Evolutionary conservation across 2,113 vertebrate species (phyloP), one percentile per base, ranked within the genome.

Genomic region (Rostratula benghalensis): DNA sequence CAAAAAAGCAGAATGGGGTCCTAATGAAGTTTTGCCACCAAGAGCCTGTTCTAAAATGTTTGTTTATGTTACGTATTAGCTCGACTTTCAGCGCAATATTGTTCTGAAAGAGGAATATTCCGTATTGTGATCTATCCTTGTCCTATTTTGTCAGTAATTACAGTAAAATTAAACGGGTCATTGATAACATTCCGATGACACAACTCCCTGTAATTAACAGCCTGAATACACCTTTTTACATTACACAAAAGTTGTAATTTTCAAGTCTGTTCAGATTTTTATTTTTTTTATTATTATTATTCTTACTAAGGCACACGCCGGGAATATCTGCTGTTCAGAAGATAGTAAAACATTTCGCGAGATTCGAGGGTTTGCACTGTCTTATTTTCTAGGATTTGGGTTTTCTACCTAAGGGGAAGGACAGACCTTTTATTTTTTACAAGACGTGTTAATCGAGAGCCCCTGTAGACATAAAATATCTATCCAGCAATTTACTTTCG

Each of bases 81-180:
- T 94, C 77, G 78, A 39, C 79, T 95, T 48, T 37, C 82, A 76
- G 68, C 35, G 51, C 46, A 92, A 86, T 74, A 81, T 75, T 94
- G 85, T 95, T 95, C 90, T 45, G 94, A 92, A 84, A 96, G 84
- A 94, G 88, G 83, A 97, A 95, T 93, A 94, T 68, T 86, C 95
- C 59, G 65, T 95, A 96, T 97, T 97, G 97, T 97, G 95, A 95
- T 96, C 94, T 90, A 70, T 35, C 93, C 91, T 91, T 83, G 93
- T 94, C 97, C 97, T 95, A 93, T 96, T 97, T 96, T 96, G 97
- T 97, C 97, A 96, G 96, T 93, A 97, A 98, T 98, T 97, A 95
- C 67, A 89, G 82, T 90, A 95, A 97, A 97, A 98, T 97, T 92
- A 97, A 97, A 94, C 41, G 88, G 97, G 96, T 98, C 94, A 98